Evolutionary conservation across 2,113 vertebrate species (phyloP).

Genomic region (Coregonus clupeaformis): DNA sequence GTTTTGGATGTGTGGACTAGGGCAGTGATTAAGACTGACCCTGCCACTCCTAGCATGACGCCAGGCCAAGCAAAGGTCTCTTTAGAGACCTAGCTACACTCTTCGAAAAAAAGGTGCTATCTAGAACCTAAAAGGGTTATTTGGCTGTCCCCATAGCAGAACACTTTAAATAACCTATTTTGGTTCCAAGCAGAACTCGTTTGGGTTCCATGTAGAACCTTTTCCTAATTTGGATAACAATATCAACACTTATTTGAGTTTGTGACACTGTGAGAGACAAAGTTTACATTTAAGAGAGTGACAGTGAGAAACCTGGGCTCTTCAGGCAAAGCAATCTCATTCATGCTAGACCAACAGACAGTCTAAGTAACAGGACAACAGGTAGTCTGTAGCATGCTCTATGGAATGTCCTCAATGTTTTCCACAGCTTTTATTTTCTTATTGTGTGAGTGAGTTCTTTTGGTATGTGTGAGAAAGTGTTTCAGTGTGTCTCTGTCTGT

Average conservation of each 20-base stretch:
- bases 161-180: no score
- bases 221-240: background rate
- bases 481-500: background rate
- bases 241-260: constrained; percentile 7
- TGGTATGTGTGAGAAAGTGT: constrained; percentile 2
- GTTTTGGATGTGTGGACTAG: background rate
- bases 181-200: no score
- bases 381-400: background rate
- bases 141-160: no score
- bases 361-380: no score
- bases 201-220: no score
- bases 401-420: background rate
- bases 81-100: background rate
- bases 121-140: no score
- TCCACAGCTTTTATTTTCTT: background rate
- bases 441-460: background rate
- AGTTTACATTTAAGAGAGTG: background rate
- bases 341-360: background rate
- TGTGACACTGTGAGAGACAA: background rate
- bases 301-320: background rate
- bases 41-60: background rate
- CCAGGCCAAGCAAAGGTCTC: background rate
- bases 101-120: background rate
- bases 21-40: background rate
- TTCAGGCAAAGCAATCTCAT: background rate